Base-by-base conservation (phyloP, 1,140 invertebrate genomes). In the Paraescarpia echinospica region DNA sequence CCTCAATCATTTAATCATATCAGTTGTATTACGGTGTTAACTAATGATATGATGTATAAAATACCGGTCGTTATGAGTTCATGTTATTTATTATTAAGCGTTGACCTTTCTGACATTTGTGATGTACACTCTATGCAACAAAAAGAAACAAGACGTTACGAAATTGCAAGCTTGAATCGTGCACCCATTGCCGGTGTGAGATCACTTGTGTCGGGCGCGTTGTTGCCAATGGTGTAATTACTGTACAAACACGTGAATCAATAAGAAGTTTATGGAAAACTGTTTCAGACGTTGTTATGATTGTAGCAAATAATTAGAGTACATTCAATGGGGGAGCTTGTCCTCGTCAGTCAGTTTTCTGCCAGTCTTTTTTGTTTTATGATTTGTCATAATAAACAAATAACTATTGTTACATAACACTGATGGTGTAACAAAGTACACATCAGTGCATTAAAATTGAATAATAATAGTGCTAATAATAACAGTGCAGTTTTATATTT, bases 11-110 rank as follows among this genome's bases (percentile, higher is more conserved):
- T 77, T 77, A 4, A 77, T 77, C 59, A 27, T 77, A 77, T 77
- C 59, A 77, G 59, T 77, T 22, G 59, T 31, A 41, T 41, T 41
- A 41, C 12, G 41, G 12, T 12, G 41, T 41, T 41, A 27, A 77
- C 8, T 2, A 77, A 77, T 77, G 22, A 77, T 51, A 18, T 51
- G 18, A 51, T 51, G 18, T 51, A 77, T 77, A 22, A 18, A 27
- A 31, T 77, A 31, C 59, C 59, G 27, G 59, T 77, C 14, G 59
- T 77, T 77, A 77, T 77, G 14, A n/a, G n/a, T n/a, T n/a, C n/a
- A 77, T 77, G 59, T 77, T 77, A 77, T 77, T 77, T 77, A 77
- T 77, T 77, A 77, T 77, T 77, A 77, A 77, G 59, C 22, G 59
- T 77, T 31, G 59, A 27, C 22, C 8, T 77, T 77, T 77, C 2